These are phyloP conservation scores for Phocides pigmalion DNA, from an alignment of 1,140 invertebrate genomes.

Conservation along the genomic window DNA sequence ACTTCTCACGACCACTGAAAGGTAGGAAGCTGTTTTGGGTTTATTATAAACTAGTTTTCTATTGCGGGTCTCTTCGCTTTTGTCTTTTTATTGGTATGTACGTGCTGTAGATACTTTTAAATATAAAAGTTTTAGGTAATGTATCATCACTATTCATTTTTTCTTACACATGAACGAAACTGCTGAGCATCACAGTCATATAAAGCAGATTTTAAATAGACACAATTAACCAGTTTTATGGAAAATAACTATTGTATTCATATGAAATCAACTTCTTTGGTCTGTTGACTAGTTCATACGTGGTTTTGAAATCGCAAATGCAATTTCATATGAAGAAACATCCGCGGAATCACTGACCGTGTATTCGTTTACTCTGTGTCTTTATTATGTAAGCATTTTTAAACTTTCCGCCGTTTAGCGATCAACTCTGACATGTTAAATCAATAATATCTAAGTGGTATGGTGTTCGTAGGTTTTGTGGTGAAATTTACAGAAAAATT, in stretches of 20 bases:
- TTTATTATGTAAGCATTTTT: conserved; percentile 20
- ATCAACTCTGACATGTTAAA: conserved; percentile 1
- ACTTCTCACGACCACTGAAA: conserved; percentile 18
- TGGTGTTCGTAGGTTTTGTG: not conserved
- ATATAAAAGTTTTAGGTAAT: no score
- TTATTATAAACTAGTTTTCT: no score
- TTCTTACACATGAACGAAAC: no score
- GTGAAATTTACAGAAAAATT: not conserved
- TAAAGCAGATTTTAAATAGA: no score
- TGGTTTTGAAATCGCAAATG: conserved; percentile 22
- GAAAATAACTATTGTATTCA: not conserved
- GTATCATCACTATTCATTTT: no score
- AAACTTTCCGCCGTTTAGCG: conserved; percentile 13
- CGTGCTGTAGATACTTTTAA: no score
- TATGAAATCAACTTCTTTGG: not conserved
- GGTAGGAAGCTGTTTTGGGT: conserved; percentile 9
- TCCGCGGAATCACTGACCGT: conserved; percentile 22
- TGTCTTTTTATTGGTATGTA: not conserved
- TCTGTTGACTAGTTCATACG: not conserved
- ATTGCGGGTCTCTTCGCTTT: not conserved
- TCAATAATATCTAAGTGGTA: not conserved
- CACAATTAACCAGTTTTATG: no score
- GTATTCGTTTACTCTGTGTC: conserved; percentile 14
- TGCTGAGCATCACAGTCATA: no score
- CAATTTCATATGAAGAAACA: conserved; percentile 27